A percentile compares a stretch with the other conserved stretches of the same genome.
These are phyloP conservation scores for Labeo rohita DNA, from an alignment of 2,113 vertebrate genomes.

Conservation along the genomic window DNA sequence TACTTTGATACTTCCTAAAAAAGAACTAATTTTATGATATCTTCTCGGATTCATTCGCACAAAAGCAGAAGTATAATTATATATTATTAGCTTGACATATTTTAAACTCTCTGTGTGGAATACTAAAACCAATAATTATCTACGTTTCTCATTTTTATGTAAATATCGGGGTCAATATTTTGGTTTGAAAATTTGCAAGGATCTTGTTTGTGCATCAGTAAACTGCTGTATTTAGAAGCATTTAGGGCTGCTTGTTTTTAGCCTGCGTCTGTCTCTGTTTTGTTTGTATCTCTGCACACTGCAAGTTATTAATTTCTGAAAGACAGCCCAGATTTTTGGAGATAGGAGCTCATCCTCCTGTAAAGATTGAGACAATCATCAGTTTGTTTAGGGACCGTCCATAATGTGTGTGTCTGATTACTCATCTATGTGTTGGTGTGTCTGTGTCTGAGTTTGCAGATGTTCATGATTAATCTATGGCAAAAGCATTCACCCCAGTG, in stretches of 20 bases:
- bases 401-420: constrained; percentile 4
- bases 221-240: neutral
- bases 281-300: constrained; percentile 30
- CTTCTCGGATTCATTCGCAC: constrained; percentile 20
- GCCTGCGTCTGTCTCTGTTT: constrained; percentile 6
- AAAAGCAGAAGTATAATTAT: constrained; percentile 21
- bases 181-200: constrained; percentile 18
- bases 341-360: constrained; percentile 25
- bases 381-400: constrained; percentile 26
- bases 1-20: constrained; percentile 72
- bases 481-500: constrained; percentile 22
- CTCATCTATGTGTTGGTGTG: neutral
- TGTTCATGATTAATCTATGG: constrained; percentile 16
- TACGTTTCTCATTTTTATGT: neutral
- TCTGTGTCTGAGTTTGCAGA: constrained; percentile 28
- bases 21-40: constrained; percentile 57
- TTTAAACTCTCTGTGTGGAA: neutral
- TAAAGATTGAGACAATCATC: constrained; percentile 38
- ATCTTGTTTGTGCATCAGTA: constrained; percentile 59
- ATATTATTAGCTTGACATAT: neutral
- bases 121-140: neutral
- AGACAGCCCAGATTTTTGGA: constrained; percentile 30
- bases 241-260: neutral
- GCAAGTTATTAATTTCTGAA: constrained; percentile 35
- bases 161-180: neutral